These are phyloP conservation scores for Boleophthalmus pectinirostris DNA, from an alignment of 2,113 vertebrate genomes.

Conservation along the genomic window DNA sequence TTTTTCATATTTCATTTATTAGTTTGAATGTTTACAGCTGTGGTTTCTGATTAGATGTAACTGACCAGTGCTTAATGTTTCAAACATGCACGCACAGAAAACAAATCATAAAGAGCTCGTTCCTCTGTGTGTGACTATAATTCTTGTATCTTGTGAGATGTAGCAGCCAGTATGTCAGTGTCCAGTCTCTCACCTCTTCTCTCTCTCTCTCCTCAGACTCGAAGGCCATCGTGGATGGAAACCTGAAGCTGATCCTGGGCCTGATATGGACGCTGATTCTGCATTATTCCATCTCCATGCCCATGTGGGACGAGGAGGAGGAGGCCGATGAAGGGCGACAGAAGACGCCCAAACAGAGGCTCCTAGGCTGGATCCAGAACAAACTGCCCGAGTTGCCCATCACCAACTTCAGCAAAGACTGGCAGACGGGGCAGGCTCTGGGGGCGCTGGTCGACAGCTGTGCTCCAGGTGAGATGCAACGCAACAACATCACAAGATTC, in stretches of 20 bases:
- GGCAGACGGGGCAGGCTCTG: conserved; percentile 79
- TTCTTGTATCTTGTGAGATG: too few species aligned
- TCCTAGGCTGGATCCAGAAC: conserved; percentile 85
- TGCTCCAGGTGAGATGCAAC: conserved; percentile 74
- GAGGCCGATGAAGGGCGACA: conserved; percentile 77
- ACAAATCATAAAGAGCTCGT: too few species aligned
- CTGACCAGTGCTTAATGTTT: too few species aligned
- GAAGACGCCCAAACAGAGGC: conserved; percentile 85
- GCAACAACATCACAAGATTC: too few species aligned
- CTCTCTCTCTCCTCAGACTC: conserved; percentile 54
- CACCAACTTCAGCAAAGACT: conserved; percentile 88
- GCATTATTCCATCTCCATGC: conserved; percentile 88
- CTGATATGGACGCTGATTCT: conserved; percentile 86
- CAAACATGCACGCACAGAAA: too few species aligned
- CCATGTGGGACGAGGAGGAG: conserved; percentile 87
- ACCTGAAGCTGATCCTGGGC: conserved; percentile 86
- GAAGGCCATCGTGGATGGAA: conserved; percentile 84
- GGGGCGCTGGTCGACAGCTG: conserved; percentile 82
- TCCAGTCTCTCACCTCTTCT: neutral
- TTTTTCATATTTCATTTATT: too few species aligned
- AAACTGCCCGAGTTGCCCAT: conserved; percentile 84
- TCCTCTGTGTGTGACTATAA: too few species aligned
- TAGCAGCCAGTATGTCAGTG: too few species aligned
- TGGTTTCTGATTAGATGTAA: too few species aligned
- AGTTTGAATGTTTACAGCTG: too few species aligned